These are phyloP conservation scores for Astyanax mexicanus DNA, from an alignment of 2,797 vertebrate genomes.

Conservation along the genomic window DNA sequence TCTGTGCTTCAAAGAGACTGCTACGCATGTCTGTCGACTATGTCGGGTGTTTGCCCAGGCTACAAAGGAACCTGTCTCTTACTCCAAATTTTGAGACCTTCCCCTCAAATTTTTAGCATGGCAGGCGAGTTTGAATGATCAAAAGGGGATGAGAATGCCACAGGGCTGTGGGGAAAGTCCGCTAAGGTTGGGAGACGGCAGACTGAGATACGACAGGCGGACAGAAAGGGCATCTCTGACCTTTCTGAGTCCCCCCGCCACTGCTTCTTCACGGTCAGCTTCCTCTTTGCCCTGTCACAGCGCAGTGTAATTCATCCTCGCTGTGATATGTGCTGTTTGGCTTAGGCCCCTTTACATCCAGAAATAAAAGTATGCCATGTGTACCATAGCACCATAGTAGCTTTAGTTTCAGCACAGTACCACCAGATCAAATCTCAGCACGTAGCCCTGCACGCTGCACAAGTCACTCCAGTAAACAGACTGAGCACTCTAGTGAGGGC, in stretches of 20 bases:
- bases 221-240: constrained; percentile 64
- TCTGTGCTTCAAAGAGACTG: background rate
- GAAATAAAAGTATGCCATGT: background rate
- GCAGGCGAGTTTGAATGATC: constrained; percentile 68
- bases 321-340: constrained; percentile 61
- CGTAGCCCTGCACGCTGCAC: too few relatives aligned
- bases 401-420: background rate
- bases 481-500: background rate
- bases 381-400: background rate
- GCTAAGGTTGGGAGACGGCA: constrained; percentile 58
- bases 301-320: constrained; percentile 25
- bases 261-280: constrained; percentile 76
- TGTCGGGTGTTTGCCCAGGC: constrained; percentile 52
- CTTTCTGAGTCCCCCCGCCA: constrained; percentile 73
- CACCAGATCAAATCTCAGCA: background rate
- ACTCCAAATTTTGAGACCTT: constrained; percentile 17
- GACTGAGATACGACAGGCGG: constrained; percentile 58
- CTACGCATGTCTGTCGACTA: constrained; percentile 35
- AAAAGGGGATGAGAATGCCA: constrained; percentile 61
- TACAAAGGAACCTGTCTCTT: constrained; percentile 73
- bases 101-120: constrained; percentile 70
- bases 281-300: constrained; percentile 76
- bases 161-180: constrained; percentile 57
- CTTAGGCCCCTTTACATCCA: constrained; percentile 14
- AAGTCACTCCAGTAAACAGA: background rate